Evolutionary conservation across 2,797 vertebrate genomes (phyloP).

Genomic region (Helarctos malayanus): DNA sequence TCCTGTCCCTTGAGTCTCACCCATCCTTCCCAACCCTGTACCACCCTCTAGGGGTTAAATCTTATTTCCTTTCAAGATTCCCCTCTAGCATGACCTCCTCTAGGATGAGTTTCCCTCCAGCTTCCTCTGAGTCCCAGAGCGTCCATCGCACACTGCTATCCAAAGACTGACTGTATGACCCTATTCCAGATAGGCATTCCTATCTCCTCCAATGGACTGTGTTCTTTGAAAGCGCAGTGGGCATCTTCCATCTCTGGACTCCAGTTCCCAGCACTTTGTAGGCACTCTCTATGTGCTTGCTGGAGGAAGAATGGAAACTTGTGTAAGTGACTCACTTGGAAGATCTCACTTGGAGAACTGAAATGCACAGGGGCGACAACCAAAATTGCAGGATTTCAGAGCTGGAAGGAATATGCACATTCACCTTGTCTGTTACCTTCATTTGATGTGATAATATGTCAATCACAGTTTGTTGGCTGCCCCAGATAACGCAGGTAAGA

Average conservation of each 20-base stretch:
- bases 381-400: not conserved
- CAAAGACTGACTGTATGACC: not conserved
- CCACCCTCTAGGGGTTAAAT: not conserved
- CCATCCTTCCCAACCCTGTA: not conserved
- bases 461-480: not conserved
- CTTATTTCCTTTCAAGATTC: not conserved
- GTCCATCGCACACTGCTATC: accelerated
- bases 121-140: not conserved
- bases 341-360: not conserved
- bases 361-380: not conserved
- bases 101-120: not conserved
- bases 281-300: not conserved
- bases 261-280: not conserved
- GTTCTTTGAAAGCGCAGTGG: not conserved
- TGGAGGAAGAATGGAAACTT: not conserved
- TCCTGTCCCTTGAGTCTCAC: not conserved
- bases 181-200: not conserved
- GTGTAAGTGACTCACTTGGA: not conserved
- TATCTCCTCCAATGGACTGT: not conserved
- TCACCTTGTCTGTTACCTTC: not conserved
- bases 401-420: not conserved
- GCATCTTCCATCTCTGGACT: not conserved
- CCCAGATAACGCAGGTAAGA: not conserved
- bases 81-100: not conserved
- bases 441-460: not conserved